Evolutionary conservation across 2,797 vertebrate species (phyloP), one percentile per base, ranked within the genome.

Genomic region (Protosalanx chinensis): DNA sequence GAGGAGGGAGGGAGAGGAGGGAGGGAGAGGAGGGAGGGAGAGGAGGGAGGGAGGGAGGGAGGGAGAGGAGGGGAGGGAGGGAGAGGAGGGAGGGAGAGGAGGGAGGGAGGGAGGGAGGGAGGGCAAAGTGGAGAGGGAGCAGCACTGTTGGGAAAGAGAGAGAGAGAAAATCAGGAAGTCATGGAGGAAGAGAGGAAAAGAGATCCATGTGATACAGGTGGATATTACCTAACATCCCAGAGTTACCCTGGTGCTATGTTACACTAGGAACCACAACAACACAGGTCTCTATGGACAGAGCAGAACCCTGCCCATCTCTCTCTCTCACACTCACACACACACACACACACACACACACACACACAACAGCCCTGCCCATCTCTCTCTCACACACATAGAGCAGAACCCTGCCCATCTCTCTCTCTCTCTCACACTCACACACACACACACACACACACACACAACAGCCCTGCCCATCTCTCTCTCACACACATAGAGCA

Each of bases 151-250:
- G 20, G n/a, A 15, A 13, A 67, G 30, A 12, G 13, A 27, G 27
- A 67, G 46, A 18, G 41, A 49, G 27, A 18, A n/a, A n/a, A n/a
- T n/a, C 13, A 41, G 27, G 15, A 12, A 41, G 37, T 41, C 1
- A 16, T 65, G 33, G 41, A 61, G 60, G 68, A 32, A 76, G 10
- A 68, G 62, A 72, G 63, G n/a, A 63, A 59, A 53, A 73, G 74
- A 72, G 64, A 23, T n/a, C 8, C 56, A n/a, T 10, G 56, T 16
- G 30, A 64, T 30, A 64, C 15, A 18, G 70, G 74, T 35, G 64
- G 73, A 76, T 63, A 86, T 91, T 82, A 90, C 77, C 82, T 88
- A 84, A 88, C 82, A 72, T 73, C 65, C 27, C 18, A 72, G 57
- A 75, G 72, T 83, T 70, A 73, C 73, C 77, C 41, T 68, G 77